These are phyloP conservation scores for Nephrotoma appendiculata DNA, from an alignment of 2,888 invertebrate species.

Conservation along the genomic window DNA sequence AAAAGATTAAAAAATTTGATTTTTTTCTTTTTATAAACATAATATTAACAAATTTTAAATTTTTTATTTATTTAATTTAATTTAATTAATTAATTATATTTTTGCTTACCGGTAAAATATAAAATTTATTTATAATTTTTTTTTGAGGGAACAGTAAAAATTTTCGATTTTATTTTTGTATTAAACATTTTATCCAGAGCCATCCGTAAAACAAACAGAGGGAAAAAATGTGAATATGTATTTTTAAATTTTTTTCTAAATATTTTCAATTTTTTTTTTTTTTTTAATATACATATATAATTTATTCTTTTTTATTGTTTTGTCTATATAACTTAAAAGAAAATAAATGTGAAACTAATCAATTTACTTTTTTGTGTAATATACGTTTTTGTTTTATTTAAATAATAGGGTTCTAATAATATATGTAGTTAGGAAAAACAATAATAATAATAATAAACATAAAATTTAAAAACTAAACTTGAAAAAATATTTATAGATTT, in stretches of 20 bases:
- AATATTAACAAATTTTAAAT: background rate
- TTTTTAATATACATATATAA: background rate
- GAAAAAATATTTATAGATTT: background rate
- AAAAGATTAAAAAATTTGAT: background rate
- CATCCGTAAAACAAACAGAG: background rate
- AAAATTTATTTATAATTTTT: background rate
- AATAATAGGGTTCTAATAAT: background rate
- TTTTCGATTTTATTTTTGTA: background rate
- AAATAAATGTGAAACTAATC: background rate
- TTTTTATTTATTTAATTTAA: background rate
- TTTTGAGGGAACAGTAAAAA: background rate
- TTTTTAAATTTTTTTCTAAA: background rate
- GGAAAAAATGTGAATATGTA: background rate
- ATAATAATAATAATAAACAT: background rate
- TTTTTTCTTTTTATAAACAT: background rate
- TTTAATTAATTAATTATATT: background rate
- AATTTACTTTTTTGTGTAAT: background rate
- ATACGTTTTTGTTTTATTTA: background rate
- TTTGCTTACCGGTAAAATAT: background rate
- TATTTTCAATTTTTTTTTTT: background rate
- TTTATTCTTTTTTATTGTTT: background rate
- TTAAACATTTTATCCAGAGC: background rate
- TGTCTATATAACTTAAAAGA: background rate
- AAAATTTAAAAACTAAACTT: background rate
- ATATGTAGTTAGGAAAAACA: background rate